Evolutionary conservation across 2,113 vertebrate species (phyloP), one percentile per base, ranked within the genome.

Genomic region (Monopterus albus): DNA sequence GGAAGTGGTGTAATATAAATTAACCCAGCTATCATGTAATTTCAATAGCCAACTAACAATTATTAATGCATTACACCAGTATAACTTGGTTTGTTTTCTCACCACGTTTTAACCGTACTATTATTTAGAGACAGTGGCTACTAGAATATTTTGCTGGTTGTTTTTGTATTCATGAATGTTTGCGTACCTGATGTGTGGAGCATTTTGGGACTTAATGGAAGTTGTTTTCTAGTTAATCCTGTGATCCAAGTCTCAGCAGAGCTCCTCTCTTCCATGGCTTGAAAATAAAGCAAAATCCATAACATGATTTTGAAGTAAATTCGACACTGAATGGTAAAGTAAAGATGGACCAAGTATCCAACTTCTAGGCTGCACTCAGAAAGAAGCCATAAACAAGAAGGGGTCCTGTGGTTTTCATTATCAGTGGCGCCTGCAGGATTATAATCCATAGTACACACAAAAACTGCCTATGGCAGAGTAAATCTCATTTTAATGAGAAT

Each of bases 21-120:
- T 89, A 91, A 82, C 74, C 87, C 71, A 72, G 65, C 71, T 84
- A 40, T 89, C 70, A 84, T 72, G 68, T 74, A 21, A 21, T 90
- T 91, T 88, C 79, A 83, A 59, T 88, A 87, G 82, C 66, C 78
- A 84, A 83, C 87, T 93, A 91, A 93, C 81, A 75, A 69, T 86
- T 76, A 87, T 82, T 89, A 80, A 90, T 84, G 76, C 79, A 84
- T 89, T 88, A 87, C 86, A 75, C 52, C 20, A 76, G 39, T 79
- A 67, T 88, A 82, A 70, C 69, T 35, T 52, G 59, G 74, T 65
- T 87, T 87, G 75, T 82, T 84, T 84, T 81, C 66, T 63, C 75
- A 66, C 81, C 56, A 84, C 33, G 6, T 76, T 77, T 55, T 59
- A 42, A 53, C 55, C 18, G 39, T 55, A 52, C 50, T 31, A 53